These are phyloP conservation scores for Eumeta japonica DNA, from an alignment of 1,140 invertebrate genomes.

Conservation along the genomic window DNA sequence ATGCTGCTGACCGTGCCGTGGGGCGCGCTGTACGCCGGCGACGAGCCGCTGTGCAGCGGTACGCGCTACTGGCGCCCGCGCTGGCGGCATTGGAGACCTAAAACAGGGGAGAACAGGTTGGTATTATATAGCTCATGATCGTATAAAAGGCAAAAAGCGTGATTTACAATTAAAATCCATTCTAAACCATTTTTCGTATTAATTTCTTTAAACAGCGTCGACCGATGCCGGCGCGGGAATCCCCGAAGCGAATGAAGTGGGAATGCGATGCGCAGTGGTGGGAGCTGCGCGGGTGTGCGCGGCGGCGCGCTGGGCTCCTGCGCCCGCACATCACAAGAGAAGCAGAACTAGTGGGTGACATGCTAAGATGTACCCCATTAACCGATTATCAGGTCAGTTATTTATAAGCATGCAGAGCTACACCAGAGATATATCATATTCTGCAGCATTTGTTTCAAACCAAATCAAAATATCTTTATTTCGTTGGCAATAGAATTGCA, in stretches of 20 bases:
- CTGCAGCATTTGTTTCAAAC: too few species aligned
- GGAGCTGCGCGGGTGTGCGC: constrained; percentile 74
- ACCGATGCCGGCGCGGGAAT: too few species aligned
- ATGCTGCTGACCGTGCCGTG: constrained; percentile 90
- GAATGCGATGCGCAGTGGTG: constrained; percentile 65
- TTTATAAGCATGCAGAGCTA: too few species aligned
- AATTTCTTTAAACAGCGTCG: constrained; percentile 19
- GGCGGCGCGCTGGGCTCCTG: constrained; percentile 76
- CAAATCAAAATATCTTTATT: too few species aligned
- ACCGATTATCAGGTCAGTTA: constrained; percentile 62
- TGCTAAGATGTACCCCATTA: constrained; percentile 80
- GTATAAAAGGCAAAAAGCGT: constrained; percentile 9
- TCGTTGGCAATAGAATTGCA: too few species aligned
- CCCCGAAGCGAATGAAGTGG: constrained; percentile 43
- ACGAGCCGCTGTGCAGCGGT: constrained; percentile 85
- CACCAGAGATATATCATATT: too few species aligned
- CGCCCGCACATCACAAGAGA: constrained; percentile 85
- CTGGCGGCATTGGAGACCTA: constrained; percentile 25
- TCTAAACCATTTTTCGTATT: constrained; percentile 20
- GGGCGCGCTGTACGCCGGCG: constrained; percentile 66
- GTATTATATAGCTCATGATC: constrained; percentile 23
- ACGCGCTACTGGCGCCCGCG: constrained; percentile 83
- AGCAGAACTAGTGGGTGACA: constrained; percentile 87
- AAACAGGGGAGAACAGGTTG: constrained; percentile 26
- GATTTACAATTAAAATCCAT: not conserved